Evolutionary conservation across 2,113 vertebrate genomes (phyloP).

Genomic region (Lipophrys pholis): DNA sequence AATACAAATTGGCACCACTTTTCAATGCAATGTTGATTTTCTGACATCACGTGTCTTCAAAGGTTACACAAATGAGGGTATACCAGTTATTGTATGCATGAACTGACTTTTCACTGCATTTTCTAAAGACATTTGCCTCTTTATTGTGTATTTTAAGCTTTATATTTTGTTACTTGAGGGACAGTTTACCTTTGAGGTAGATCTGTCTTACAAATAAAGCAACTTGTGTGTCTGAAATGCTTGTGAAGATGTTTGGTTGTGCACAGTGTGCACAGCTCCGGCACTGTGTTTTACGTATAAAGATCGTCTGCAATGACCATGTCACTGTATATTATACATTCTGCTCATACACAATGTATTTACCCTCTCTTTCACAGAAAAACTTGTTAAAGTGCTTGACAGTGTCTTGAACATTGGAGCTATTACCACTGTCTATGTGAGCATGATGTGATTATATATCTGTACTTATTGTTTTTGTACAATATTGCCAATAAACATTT

Average conservation of each 20-base stretch:
- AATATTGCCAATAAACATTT: slow-evolving; percentile 31
- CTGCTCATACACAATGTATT: neutral
- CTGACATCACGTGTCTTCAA: neutral
- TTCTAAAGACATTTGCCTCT: neutral
- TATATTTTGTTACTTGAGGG: neutral
- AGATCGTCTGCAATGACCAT: too few relatives aligned
- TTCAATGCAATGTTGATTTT: neutral
- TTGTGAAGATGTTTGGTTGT: too few relatives aligned
- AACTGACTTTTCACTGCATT: neutral
- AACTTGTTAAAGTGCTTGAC: slow-evolving; percentile 25
- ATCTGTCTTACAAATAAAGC: too few relatives aligned
- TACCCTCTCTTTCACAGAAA: slow-evolving; percentile 13
- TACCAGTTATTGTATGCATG: neutral
- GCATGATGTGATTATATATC: neutral
- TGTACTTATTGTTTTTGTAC: slow-evolving; percentile 20
- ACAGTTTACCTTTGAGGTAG: neutral
- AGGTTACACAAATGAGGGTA: neutral
- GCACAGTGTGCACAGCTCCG: too few relatives aligned
- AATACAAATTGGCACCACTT: neutral
- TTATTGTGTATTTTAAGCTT: neutral
- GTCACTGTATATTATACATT: slow-evolving; percentile 1
- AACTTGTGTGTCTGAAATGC: too few relatives aligned
- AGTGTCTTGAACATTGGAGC: slow-evolving; percentile 16
- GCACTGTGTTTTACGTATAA: too few relatives aligned
- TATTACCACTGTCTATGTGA: slow-evolving; percentile 20